Evolutionary conservation across 2,888 invertebrate species (phyloP), one percentile per base, ranked within the genome.

Genomic region (Zygaena filipendulae): DNA sequence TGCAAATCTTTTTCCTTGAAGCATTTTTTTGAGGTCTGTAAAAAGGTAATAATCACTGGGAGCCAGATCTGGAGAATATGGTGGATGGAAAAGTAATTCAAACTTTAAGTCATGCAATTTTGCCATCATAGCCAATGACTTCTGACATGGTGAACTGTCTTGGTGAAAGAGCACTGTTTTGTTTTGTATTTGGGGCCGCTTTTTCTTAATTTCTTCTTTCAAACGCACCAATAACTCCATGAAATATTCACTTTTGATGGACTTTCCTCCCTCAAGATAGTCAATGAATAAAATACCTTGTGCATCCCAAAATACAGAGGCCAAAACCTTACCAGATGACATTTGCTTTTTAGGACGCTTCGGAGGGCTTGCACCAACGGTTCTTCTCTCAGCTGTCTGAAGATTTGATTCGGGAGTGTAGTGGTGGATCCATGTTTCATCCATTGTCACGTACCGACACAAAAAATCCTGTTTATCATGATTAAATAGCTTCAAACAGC

Each of bases 371-470:
- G 22, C 25, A 19, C n/a, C n/a, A n/a, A n/a, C n/a, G n/a, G n/a
- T n/a, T n/a, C 13, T 13, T 29, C 39, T 39, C 26, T 36, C 28
- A 10, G 21, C 11, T 21, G 35, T 35, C 27, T 27, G 30, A 10
- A 11, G 29, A 22, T 29, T 36, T 4, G 30, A 22, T 25, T 36
- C 36, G 4, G 32, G 36, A 3, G 36, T 35, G 14, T 9, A 27
- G 19, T 37, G 27, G 14, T 27, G 26, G 18, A 40, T 12, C 34
- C 36, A 35, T 8, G 30, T 39, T 29, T 37, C 30, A 25, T 38
- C 35, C 20, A 34, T 33, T 20, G 35, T 39, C 13, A 35, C 36
- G 25, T 27, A 30, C 20, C 25, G 29, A 13, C 21, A 24, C 26
- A 29, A 35, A 31, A 29, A 31, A 10, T 32, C 10, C 2, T 3